Evolutionary conservation across 35 echinoderm and acorn worm genomes (phyloP).

Genomic region (Holothuria glaberrima): DNA sequence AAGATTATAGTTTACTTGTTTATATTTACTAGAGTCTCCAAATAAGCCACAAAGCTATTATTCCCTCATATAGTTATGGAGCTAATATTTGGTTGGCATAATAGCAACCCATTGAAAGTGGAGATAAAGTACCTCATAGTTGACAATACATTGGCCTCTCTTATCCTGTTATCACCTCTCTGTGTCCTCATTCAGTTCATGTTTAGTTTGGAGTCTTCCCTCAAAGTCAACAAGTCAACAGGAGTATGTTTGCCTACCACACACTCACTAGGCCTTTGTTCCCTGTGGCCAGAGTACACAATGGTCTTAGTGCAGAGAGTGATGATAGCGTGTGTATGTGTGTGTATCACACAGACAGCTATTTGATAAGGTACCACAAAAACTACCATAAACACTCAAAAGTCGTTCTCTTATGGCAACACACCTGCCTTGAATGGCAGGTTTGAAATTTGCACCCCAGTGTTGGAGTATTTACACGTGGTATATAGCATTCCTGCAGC

Average conservation of each 20-base stretch:
- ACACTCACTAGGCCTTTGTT: slow-evolving; percentile 57
- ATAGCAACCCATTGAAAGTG: slow-evolving; percentile 36
- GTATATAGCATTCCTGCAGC: background rate
- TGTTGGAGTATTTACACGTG: slow-evolving; percentile 18
- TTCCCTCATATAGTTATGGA: slow-evolving; percentile 56
- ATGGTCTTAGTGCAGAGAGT: slow-evolving; percentile 30
- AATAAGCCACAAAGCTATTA: slow-evolving; percentile 41
- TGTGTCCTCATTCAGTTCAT: slow-evolving; percentile 55
- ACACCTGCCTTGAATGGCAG: slow-evolving; percentile 42
- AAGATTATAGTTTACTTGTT: slow-evolving; percentile 18
- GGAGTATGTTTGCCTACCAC: slow-evolving; percentile 42
- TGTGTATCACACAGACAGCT: background rate
- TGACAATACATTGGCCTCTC: slow-evolving; percentile 28
- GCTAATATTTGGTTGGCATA: slow-evolving; percentile 50
- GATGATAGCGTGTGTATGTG: slow-evolving; percentile 5
- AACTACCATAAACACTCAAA: slow-evolving; percentile 18
- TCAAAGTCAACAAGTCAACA: slow-evolving; percentile 56
- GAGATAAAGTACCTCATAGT: slow-evolving; percentile 41
- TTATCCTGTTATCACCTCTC: slow-evolving; percentile 52
- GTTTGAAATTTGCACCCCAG: background rate
- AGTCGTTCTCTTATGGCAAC: slow-evolving; percentile 15
- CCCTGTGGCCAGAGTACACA: slow-evolving; percentile 58
- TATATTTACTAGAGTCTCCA: slow-evolving; percentile 35
- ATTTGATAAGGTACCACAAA: slow-evolving; percentile 18
- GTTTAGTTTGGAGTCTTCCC: slow-evolving; percentile 51